Percentiles rank a stretch among this genome's conserved stretches.
Conservation (phyloP, 2,797 vertebrate genomes). For the Halcyon chelicuti region DNA sequence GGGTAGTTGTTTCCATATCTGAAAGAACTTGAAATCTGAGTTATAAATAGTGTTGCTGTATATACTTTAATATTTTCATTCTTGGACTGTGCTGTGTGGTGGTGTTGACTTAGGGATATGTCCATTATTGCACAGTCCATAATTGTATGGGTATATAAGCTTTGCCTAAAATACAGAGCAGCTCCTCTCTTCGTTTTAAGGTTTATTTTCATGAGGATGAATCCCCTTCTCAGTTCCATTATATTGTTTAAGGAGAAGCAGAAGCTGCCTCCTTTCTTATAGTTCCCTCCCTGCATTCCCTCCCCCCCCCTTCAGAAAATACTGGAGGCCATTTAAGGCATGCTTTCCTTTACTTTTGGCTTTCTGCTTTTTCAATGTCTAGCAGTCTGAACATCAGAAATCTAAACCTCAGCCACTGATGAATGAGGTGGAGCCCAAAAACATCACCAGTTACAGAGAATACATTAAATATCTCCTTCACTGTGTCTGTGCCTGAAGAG, state of each 20-base stretch:
- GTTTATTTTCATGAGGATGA: neutral
- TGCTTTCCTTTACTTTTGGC: neutral
- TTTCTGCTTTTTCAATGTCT: neutral
- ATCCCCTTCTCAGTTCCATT: neutral
- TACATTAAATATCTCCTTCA: neutral
- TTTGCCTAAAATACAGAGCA: neutral
- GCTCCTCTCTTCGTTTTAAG: neutral
- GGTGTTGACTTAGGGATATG: neutral
- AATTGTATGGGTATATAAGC: neutral
- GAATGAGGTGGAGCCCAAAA: neutral
- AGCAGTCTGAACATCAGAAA: neutral
- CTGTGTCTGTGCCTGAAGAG: neutral
- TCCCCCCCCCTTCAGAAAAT: neutral
- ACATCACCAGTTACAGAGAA: neutral
- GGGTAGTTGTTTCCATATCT: slow-evolving; percentile 15
- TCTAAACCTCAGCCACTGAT: neutral
- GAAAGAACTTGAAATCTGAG: neutral
- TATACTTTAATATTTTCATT: neutral
- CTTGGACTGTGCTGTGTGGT: neutral
- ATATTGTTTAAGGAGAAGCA: neutral
- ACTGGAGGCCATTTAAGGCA: neutral
- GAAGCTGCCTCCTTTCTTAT: neutral
- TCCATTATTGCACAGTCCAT: neutral
- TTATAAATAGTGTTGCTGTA: neutral
- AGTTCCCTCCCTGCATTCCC: neutral